Conservation (phyloP, 2,113 vertebrate species). For the Chunga burmeisteri region DNA sequence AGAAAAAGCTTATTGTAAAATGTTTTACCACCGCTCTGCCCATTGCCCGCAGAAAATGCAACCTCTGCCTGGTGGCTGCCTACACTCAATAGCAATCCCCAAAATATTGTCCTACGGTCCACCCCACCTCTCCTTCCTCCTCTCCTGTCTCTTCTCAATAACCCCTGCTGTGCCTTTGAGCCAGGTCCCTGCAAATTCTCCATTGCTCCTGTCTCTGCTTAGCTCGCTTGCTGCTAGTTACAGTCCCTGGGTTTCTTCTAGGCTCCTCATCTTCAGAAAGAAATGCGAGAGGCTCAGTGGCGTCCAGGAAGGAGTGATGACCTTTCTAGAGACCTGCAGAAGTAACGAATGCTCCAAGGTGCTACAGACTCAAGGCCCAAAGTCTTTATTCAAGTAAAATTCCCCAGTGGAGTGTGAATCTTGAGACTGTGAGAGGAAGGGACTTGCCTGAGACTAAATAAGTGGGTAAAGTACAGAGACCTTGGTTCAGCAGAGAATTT, state of each 20-base stretch:
- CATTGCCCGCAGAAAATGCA: not conserved
- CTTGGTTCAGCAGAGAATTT: not conserved
- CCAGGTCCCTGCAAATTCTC: not conserved
- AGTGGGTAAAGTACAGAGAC: not conserved
- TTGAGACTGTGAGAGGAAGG: not conserved
- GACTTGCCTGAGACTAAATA: not conserved
- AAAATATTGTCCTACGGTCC: not conserved
- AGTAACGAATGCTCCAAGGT: not conserved
- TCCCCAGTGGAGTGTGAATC: not conserved
- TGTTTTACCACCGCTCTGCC: not conserved
- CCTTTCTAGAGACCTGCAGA: not conserved
- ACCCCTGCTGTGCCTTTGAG: rapidly evolving
- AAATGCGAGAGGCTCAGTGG: not conserved
- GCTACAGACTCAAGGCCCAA: rapidly evolving
- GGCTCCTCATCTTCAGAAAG: not conserved
- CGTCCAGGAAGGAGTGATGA: not conserved
- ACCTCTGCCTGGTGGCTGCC: not conserved
- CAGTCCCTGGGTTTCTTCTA: not conserved
- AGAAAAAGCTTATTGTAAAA: not conserved
- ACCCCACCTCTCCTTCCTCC: not conserved
- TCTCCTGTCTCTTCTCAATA: not conserved
- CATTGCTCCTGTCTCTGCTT: not conserved
- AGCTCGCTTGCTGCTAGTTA: not conserved
- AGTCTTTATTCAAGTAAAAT: not conserved
- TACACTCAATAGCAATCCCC: not conserved